Percentiles rank a stretch among this genome's conserved stretches.
Evolutionary conservation across 2,113 vertebrate species (phyloP).

Genomic region (Pteropus alecto): DNA sequence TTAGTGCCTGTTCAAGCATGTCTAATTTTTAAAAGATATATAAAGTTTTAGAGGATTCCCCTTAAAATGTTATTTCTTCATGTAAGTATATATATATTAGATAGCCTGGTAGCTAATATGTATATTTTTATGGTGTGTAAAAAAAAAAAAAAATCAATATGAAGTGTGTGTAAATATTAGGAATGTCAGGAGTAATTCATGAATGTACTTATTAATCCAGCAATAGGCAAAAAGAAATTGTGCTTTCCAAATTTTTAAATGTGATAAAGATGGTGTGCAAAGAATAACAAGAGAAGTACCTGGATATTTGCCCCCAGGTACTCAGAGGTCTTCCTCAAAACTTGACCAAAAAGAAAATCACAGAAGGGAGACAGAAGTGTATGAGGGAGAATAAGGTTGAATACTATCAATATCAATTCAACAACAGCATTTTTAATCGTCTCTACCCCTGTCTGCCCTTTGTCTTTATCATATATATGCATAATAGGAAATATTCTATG

Average conservation of each 20-base stretch:
- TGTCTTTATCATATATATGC: background rate
- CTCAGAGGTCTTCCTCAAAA: background rate
- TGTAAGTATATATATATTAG: constrained; percentile 54
- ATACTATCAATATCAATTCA: background rate
- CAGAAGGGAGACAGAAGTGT: background rate
- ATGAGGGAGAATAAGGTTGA: background rate
- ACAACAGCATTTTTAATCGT: background rate
- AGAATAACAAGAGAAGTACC: background rate
- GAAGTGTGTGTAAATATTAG: background rate
- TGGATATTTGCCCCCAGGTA: background rate
- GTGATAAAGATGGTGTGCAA: background rate
- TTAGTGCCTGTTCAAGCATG: constrained; percentile 92
- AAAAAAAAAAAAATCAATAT: background rate
- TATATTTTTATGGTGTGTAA: background rate
- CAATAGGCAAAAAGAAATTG: background rate
- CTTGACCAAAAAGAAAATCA: background rate
- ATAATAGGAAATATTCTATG: background rate
- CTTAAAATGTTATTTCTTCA: constrained; percentile 77
- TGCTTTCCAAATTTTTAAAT: background rate
- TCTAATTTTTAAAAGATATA: constrained; percentile 84
- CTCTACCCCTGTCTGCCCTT: background rate
- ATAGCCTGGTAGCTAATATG: constrained; percentile 56
- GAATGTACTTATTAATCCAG: background rate
- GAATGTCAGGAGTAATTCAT: background rate
- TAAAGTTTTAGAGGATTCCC: constrained; percentile 58